Base-by-base conservation (phyloP, 2,113 vertebrate species). In the Oreochromis tanganicae region DNA sequence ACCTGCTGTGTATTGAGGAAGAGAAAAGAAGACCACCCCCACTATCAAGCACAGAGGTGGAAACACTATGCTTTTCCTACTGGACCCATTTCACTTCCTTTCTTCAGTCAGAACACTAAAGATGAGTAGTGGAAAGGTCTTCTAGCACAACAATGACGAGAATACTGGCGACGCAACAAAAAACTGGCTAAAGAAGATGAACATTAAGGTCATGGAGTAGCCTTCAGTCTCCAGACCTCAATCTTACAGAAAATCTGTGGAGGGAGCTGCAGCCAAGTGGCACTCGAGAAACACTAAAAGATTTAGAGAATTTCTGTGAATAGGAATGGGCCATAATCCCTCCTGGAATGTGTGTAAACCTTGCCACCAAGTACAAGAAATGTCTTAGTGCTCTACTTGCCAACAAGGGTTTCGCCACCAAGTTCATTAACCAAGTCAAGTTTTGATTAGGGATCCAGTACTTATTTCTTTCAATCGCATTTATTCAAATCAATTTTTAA, bases 191-290 rank as follows among this genome's bases (percentile, higher is more conserved):
- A 63, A 63, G 59, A 63, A 63, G 5, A n/a, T 0, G 1, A 29
- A 63, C 59, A 63, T 12, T n/a, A n/a, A 36, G 11, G 17, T 36
- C 9, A 0, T 63, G 59, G 59, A 36, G 59, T 63, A 29, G 59
- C 59, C 9, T 19, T 36, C 19, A 3, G 61, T 38, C 34, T 66
- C 61, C 10, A n/a, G 61, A n/a, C 34, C 34, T 1, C 10, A 66
- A n/a, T 66, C 34, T n/a, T 56, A 56, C 14, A 46, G 43, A 46
- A 46, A 56, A 56, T 56, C 52, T 1, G 5, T 56, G n/a, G 54
- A 24, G 0, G 54, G 10, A 56, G 3, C 54, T 24, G 54, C 24
- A 56, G 54, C n/a, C n/a, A 63, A 4, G 9, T 17, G 0, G 32
- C 59, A 63, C 5, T 5, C 1, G 9, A 36, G 59, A 63, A 36